Percentiles rank a stretch among this genome's conserved stretches.
Conservation (phyloP, 2,113 vertebrate genomes). For the Alethe diademata region DNA sequence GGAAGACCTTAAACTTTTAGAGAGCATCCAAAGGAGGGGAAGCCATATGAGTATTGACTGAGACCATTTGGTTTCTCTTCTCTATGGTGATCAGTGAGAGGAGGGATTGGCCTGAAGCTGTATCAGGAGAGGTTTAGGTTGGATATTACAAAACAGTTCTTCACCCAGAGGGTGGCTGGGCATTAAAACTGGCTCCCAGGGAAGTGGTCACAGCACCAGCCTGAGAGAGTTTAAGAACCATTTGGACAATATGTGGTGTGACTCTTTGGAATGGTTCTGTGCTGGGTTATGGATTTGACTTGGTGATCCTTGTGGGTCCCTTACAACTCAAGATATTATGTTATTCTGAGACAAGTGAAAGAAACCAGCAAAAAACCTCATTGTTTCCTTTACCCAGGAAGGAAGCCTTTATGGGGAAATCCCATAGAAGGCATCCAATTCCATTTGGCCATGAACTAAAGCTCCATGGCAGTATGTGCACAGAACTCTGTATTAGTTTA, state of each 20-base stretch:
- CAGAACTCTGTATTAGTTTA: background rate
- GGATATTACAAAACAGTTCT: background rate
- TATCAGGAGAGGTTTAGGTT: background rate
- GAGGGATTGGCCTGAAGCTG: background rate
- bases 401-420: background rate
- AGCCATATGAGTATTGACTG: background rate
- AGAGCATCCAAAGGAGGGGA: background rate
- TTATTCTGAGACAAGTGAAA: background rate
- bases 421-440: accelerated
- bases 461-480: background rate
- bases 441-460: background rate
- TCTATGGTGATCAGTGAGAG: background rate
- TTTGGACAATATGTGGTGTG: background rate
- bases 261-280: background rate
- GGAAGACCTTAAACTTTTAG: background rate
- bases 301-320: background rate
- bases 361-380: accelerated
- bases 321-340: background rate
- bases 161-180: background rate
- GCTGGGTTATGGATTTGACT: background rate
- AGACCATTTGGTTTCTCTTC: background rate
- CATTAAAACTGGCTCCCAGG: background rate
- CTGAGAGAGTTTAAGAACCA: background rate
- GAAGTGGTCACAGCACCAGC: background rate
- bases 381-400: background rate